A percentile compares a stretch with the other conserved stretches of the same genome.
Conservation (phyloP, 2,888 invertebrate genomes). For the Elgonia sp. region DNA sequence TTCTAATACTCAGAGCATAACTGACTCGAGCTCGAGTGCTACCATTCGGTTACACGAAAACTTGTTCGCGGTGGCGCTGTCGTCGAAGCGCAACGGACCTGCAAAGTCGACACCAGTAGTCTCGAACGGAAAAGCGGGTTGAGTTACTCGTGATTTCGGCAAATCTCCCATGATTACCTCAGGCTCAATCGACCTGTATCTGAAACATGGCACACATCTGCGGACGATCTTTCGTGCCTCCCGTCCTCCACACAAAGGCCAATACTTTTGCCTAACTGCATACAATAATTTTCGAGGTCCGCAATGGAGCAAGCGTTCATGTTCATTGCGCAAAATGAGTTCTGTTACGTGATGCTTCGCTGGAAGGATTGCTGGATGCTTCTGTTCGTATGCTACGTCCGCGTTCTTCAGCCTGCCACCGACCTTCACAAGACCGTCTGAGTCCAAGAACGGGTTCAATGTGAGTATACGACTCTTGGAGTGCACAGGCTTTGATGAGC, state of each 20-base stretch:
- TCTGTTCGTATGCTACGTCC: constrained; percentile 8
- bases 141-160: constrained; percentile 37
- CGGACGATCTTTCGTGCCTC: constrained; percentile 49
- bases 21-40: too few species aligned
- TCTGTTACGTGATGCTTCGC: constrained; percentile 17
- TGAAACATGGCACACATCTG: constrained; percentile 6
- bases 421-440: constrained; percentile 8
- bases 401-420: background rate
- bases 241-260: constrained; percentile 18
- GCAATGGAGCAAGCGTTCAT: constrained; percentile 6
- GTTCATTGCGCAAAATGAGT: constrained; percentile 10
- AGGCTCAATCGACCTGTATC: background rate
- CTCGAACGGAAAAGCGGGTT: constrained; percentile 35
- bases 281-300: constrained; percentile 9
- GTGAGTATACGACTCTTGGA: too few species aligned
- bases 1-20: too few species aligned
- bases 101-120: background rate
- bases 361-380: constrained; percentile 19
- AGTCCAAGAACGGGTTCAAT: background rate
- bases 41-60: too few species aligned
- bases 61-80: too few species aligned
- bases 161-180: constrained; percentile 55
- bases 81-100: too few species aligned
- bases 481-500: too few species aligned
- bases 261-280: constrained; percentile 5